phyloP scores from a whole-genome alignment of 2,113 vertebrate species.

The Myiagra hebetior region DNA sequence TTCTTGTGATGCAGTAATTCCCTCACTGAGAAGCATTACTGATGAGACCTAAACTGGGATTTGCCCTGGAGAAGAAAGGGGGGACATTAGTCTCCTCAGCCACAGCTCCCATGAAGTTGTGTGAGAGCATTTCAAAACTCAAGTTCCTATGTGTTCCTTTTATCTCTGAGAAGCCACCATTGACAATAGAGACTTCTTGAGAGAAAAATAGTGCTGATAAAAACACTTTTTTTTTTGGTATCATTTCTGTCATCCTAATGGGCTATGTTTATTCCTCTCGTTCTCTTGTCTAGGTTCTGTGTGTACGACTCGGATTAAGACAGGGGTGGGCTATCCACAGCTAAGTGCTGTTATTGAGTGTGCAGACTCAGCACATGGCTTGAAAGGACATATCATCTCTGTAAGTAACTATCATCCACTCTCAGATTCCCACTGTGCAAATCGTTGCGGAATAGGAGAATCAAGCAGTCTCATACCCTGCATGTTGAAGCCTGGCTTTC shows the following conservation, averaged over 20 bases:
- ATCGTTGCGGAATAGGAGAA: background rate
- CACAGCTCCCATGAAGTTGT: background rate
- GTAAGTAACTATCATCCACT: constrained; percentile 73
- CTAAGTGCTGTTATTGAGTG: constrained; percentile 98
- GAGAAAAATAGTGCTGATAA: background rate
- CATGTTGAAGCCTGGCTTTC: background rate
- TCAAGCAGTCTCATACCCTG: background rate
- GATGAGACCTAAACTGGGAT: background rate
- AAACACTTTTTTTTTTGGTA: background rate
- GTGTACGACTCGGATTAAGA: constrained; percentile 97
- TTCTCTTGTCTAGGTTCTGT: constrained; percentile 84
- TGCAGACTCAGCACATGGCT: constrained; percentile 94
- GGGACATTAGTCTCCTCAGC: background rate
- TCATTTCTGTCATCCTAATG: background rate
- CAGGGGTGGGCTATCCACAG: constrained; percentile 95
- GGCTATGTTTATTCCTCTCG: background rate
- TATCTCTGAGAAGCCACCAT: background rate
- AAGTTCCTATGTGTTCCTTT: background rate
- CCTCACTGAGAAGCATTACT: background rate
- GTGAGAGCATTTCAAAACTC: background rate
- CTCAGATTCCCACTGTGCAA: background rate
- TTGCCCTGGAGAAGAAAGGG: background rate
- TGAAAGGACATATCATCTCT: constrained; percentile 98
- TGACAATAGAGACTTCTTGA: background rate
- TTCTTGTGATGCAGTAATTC: background rate